Percentiles rank a stretch among this genome's conserved stretches.
These are phyloP conservation scores for Oreochromis tanganicae DNA, from an alignment of 2,113 vertebrate species.

Conservation along the genomic window DNA sequence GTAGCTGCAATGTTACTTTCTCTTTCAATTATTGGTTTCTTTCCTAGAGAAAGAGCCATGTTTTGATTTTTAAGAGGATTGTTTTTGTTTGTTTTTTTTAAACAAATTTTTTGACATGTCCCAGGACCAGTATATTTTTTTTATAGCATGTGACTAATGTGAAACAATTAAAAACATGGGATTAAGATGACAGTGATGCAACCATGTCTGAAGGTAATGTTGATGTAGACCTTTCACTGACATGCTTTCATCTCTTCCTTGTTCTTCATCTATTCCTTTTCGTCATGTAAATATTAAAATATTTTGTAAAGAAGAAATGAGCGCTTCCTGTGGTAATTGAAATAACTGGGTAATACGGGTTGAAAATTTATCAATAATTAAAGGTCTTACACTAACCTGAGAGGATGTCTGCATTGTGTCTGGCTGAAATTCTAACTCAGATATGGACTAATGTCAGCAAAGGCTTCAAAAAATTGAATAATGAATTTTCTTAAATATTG, in stretches of 20 bases:
- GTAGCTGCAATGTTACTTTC: neutral
- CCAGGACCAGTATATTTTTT: conserved; percentile 17
- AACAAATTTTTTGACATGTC: neutral
- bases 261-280: conserved; percentile 37
- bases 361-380: neutral
- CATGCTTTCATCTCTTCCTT: conserved; percentile 21
- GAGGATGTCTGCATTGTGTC: neutral
- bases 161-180: neutral
- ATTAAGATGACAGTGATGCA: neutral
- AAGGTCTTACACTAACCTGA: neutral
- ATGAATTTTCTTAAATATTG: neutral
- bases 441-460: neutral
- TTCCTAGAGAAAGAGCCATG: neutral
- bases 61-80: neutral
- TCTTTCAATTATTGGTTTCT: neutral
- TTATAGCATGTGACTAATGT: conserved; percentile 13
- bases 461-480: neutral
- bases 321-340: neutral
- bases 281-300: conserved; percentile 74
- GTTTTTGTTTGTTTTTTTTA: neutral
- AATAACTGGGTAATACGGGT: neutral
- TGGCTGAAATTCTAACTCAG: neutral
- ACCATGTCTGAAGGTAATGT: neutral
- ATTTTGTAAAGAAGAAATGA: conserved; percentile 67
- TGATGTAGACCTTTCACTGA: conserved; percentile 7